Percentiles rank a stretch among this genome's conserved stretches.
Evolutionary conservation across 2,797 vertebrate species (phyloP).

Genomic region (Pampus argenteus): DNA sequence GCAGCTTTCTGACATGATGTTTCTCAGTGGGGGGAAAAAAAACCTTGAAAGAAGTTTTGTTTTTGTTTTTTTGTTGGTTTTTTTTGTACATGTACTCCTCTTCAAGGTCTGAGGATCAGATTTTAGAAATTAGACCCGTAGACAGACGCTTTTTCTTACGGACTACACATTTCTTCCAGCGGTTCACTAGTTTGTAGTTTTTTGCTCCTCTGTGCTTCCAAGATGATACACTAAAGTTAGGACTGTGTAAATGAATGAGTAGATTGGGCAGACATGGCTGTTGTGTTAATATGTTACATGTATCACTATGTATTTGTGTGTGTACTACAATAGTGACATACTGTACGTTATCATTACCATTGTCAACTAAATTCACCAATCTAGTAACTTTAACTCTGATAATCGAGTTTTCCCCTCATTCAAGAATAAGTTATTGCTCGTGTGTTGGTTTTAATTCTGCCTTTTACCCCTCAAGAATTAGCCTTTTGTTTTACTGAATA

Average conservation of each 20-base stretch:
- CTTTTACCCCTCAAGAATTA: slow-evolving; percentile 11
- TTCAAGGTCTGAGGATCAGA: slow-evolving; percentile 55
- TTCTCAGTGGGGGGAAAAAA: slow-evolving; percentile 51
- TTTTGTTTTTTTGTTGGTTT: slow-evolving; percentile 58
- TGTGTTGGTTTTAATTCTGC: slow-evolving; percentile 12
- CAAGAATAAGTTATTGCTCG: neutral
- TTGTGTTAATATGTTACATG: slow-evolving; percentile 52
- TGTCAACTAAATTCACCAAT: slow-evolving; percentile 28
- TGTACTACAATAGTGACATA: slow-evolving; percentile 43
- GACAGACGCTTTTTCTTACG: slow-evolving; percentile 64
- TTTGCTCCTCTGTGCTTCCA: slow-evolving; percentile 86
- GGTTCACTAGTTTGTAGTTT: slow-evolving; percentile 70
- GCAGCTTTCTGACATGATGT: slow-evolving; percentile 75
- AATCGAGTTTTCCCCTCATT: neutral
- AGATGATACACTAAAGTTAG: slow-evolving; percentile 57
- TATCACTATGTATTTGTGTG: slow-evolving; percentile 32
- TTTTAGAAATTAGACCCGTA: slow-evolving; percentile 53
- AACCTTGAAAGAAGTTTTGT: slow-evolving; percentile 26
- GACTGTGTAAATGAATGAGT: slow-evolving; percentile 43
- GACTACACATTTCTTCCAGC: slow-evolving; percentile 83
- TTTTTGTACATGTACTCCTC: slow-evolving; percentile 65
- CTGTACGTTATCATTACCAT: slow-evolving; percentile 45
- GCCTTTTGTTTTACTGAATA: neutral
- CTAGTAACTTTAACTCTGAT: neutral
- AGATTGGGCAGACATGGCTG: slow-evolving; percentile 64